Evolutionary conservation across 2,113 vertebrate genomes (phyloP).

Genomic region (Sigmodon hispidus): DNA sequence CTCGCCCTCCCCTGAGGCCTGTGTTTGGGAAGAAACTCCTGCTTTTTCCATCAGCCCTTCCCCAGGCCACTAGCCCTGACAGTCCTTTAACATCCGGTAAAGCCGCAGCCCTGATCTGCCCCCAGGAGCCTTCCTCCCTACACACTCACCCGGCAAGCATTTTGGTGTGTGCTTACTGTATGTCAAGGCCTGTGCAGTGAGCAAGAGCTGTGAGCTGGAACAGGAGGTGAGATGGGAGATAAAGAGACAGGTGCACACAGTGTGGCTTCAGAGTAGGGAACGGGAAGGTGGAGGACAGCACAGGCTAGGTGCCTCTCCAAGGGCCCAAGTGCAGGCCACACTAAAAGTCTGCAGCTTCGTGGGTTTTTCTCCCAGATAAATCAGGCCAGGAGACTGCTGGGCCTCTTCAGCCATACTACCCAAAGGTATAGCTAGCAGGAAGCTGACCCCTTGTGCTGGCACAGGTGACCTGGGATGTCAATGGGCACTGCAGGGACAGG

Average conservation of each 20-base stretch:
- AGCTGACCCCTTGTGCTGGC: background rate
- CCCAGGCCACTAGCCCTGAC: background rate
- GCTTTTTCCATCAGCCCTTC: background rate
- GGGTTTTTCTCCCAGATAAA: slow-evolving; percentile 88
- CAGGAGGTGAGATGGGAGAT: background rate
- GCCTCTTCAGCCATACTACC: slow-evolving; percentile 79
- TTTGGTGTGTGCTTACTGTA: background rate
- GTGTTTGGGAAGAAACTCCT: background rate
- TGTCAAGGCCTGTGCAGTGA: background rate
- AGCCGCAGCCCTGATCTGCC: background rate
- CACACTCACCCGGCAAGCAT: background rate
- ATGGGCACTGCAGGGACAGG: background rate
- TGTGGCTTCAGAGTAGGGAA: too few relatives aligned
- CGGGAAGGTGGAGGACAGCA: too few relatives aligned
- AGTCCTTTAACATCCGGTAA: background rate
- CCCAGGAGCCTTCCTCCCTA: background rate
- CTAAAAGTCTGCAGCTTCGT: slow-evolving; percentile 78
- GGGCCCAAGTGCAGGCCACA: too few relatives aligned
- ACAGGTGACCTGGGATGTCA: background rate
- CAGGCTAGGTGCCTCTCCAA: background rate
- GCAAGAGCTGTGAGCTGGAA: background rate
- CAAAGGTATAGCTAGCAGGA: background rate
- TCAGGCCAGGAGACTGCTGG: slow-evolving; percentile 84
- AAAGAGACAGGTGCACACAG: background rate
- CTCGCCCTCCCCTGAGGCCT: background rate